Conservation (phyloP, 2,113 vertebrate species). For the Poecilia latipinna region DNA sequence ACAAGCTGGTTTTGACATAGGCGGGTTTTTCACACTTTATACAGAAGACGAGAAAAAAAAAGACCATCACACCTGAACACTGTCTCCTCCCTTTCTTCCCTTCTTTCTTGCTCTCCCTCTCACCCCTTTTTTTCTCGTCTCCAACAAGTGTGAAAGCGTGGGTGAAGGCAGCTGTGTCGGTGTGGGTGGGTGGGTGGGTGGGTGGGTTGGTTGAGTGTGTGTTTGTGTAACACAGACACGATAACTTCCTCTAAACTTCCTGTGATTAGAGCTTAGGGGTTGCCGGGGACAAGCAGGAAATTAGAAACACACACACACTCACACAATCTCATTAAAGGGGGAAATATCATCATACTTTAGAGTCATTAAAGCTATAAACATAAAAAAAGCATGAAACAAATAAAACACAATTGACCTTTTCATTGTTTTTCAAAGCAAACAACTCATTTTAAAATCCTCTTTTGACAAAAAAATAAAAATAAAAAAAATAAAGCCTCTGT, state of each 20-base stretch:
- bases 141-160: constrained; percentile 40
- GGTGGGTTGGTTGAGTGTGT: constrained; percentile 9
- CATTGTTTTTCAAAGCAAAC: neutral
- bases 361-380: neutral
- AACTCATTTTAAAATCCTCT: neutral
- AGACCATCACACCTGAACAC: constrained; percentile 25
- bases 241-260: constrained; percentile 70
- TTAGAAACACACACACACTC: constrained; percentile 29
- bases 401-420: neutral
- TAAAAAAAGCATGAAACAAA: neutral
- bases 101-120: neutral
- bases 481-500: neutral
- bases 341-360: constrained; percentile 1
- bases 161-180: constrained; percentile 12
- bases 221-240: constrained; percentile 29
- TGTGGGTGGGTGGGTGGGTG: constrained; percentile 1
- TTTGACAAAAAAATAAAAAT: neutral
- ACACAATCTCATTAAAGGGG: constrained; percentile 9
- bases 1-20: neutral
- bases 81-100: neutral
- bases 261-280: constrained; percentile 65
- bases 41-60: neutral
- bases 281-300: constrained; percentile 65
- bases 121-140: constrained; percentile 19
- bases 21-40: constrained; percentile 20